A percentile compares a stretch with the other conserved stretches of the same genome.
Conservation (phyloP, 2,888 invertebrate species). For the Falcaria lacertinaria region DNA sequence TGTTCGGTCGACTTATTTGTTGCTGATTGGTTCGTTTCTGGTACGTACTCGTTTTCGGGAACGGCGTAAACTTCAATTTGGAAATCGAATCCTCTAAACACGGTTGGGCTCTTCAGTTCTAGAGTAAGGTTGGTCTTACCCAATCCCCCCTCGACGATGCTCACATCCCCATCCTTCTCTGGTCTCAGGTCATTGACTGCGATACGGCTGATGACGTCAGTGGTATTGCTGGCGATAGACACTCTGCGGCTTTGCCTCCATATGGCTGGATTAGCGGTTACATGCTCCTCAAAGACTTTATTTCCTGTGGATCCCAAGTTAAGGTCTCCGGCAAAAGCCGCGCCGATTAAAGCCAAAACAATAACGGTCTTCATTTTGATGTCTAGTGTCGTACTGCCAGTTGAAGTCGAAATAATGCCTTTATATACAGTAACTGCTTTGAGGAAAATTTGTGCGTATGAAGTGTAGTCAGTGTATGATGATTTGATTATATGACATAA, state of each 20-base stretch:
- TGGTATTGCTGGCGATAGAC: conserved; percentile 42
- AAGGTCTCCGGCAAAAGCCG: conserved; percentile 44
- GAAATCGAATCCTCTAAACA: conserved; percentile 59
- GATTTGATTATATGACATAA: conserved; percentile 46
- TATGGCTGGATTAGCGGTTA: conserved; percentile 55
- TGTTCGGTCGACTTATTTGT: no score
- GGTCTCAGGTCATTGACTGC: conserved; percentile 52
- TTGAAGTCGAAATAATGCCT: conserved; percentile 1
- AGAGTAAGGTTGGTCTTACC: conserved; percentile 58
- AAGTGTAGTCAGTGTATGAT: conserved; percentile 19
- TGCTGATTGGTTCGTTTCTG: not conserved
- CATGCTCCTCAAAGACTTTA: conserved; percentile 48
- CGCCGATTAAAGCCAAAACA: conserved; percentile 32
- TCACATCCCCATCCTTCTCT: conserved; percentile 60
- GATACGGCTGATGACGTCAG: conserved; percentile 50
- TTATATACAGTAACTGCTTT: conserved; percentile 50
- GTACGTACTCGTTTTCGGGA: conserved; percentile 14
- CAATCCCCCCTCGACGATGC: conserved; percentile 55
- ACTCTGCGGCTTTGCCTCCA: conserved; percentile 52
- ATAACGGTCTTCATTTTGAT: conserved; percentile 38
- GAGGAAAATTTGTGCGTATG: conserved; percentile 68
- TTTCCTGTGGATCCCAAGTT: conserved; percentile 40
- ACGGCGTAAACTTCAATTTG: conserved; percentile 48
- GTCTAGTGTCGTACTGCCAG: not conserved
- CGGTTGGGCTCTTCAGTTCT: conserved; percentile 60